Evolutionary conservation across 2,888 invertebrate species (phyloP).

Genomic region (Sphaerophoria taeniata): DNA sequence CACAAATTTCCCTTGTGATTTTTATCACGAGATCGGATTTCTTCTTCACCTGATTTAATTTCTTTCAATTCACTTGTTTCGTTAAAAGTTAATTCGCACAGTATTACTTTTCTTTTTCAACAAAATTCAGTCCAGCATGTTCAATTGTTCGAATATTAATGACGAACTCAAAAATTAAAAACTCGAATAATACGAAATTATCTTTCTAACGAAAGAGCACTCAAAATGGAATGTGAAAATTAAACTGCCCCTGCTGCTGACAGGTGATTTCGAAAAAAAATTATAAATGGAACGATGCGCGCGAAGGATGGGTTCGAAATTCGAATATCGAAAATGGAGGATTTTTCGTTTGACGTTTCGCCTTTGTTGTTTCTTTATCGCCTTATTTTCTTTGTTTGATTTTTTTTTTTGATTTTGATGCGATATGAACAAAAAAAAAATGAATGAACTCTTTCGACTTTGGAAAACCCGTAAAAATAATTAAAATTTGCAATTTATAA

Average conservation of each 20-base stretch:
- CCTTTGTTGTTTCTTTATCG: neutral
- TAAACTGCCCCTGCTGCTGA: neutral
- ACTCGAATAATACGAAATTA: slow-evolving; percentile 28
- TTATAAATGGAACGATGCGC: neutral
- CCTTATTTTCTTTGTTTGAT: slow-evolving; percentile 2
- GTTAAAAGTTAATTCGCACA: slow-evolving; percentile 15
- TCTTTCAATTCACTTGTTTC: slow-evolving; percentile 3
- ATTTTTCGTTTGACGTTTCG: slow-evolving; percentile 7
- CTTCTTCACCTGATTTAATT: slow-evolving; percentile 10
- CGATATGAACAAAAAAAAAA: neutral
- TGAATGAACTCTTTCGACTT: neutral
- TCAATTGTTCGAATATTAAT: slow-evolving; percentile 55
- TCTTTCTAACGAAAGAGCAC: no score
- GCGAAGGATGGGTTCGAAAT: neutral
- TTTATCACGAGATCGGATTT: neutral
- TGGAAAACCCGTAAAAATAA: neutral
- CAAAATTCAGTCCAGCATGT: slow-evolving; percentile 51
- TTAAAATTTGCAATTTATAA: neutral
- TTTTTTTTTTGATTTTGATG: neutral
- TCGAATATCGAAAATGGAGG: slow-evolving; percentile 13
- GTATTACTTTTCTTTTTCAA: slow-evolving; percentile 6
- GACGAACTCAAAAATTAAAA: slow-evolving; percentile 27
- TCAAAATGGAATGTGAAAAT: neutral
- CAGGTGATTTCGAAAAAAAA: slow-evolving; percentile 31
- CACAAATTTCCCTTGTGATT: neutral